Percentiles rank a stretch among this genome's conserved stretches.
Conservation (phyloP, 2,888 invertebrate species). For the Fragum fragum region DNA sequence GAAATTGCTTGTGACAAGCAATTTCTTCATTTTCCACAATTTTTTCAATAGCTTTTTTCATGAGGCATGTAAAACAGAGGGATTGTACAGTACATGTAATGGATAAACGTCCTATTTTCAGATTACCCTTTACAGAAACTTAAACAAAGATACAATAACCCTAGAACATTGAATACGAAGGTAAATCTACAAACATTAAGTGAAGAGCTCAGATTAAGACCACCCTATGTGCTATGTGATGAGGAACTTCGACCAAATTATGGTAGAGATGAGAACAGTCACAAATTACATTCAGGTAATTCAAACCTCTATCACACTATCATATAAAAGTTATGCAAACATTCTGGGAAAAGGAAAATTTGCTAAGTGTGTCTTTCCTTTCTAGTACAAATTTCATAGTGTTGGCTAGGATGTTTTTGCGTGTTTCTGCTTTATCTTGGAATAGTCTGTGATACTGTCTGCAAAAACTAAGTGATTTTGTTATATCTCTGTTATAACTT, state of each 20-base stretch:
- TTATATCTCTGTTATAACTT: no score
- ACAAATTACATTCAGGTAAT: slow-evolving; percentile 19
- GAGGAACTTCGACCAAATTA: slow-evolving; percentile 72
- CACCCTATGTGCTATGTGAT: slow-evolving; percentile 77
- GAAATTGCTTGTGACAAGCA: slow-evolving; percentile 2
- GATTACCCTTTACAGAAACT: slow-evolving; percentile 78
- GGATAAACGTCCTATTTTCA: slow-evolving; percentile 44
- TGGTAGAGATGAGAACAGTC: slow-evolving; percentile 30
- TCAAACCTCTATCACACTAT: not conserved
- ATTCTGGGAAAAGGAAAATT: no score
- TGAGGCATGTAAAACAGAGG: no score
- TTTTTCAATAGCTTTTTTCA: no score
- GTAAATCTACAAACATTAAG: slow-evolving; percentile 80
- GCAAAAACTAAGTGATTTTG: no score
- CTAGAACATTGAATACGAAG: slow-evolving; percentile 78
- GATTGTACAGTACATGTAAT: no score
- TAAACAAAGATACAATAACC: slow-evolving; percentile 81
- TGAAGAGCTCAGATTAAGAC: slow-evolving; percentile 78
- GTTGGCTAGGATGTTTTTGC: no score
- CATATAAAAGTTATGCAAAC: no score
- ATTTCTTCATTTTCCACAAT: not conserved
- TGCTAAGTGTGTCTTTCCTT: no score
- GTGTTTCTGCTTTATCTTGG: no score
- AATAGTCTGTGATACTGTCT: no score
- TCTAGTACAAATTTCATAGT: no score